phyloP scores from a whole-genome alignment of 2,888 invertebrate genomes.

The Pristionchus arcanus region DNA sequence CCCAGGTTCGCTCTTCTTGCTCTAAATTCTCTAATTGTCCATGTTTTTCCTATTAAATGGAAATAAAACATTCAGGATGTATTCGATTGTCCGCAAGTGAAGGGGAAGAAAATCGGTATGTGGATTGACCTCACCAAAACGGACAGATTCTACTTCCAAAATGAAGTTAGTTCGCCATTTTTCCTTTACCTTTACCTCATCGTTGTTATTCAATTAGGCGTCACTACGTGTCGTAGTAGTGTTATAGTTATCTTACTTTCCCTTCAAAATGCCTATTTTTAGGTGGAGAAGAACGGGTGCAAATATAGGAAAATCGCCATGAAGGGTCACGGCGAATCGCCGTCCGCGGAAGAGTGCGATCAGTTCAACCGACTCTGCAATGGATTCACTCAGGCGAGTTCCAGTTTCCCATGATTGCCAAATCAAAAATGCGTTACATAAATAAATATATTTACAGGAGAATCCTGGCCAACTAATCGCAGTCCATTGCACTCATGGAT shows the following conservation, averaged over 20 bases:
- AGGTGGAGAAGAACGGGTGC: slow-evolving; percentile 79
- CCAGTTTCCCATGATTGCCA: neutral
- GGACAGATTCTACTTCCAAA: slow-evolving; percentile 89
- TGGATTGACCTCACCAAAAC: slow-evolving; percentile 99
- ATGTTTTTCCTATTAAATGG: neutral
- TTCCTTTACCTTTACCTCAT: neutral
- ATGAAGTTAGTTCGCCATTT: neutral
- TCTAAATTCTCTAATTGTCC: neutral
- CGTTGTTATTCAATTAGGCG: neutral
- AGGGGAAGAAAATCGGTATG: slow-evolving; percentile 87
- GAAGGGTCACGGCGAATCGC: slow-evolving; percentile 90
- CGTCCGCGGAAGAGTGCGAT: slow-evolving; percentile 89
- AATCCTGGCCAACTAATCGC: slow-evolving; percentile 80
- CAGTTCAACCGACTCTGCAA: slow-evolving; percentile 91
- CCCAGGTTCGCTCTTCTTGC: slow-evolving; percentile 79
- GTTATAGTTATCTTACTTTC: no score
- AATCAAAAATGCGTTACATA: neutral
- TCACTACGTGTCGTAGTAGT: no score
- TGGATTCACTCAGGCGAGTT: slow-evolving; percentile 82
- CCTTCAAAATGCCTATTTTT: slow-evolving; percentile 35
- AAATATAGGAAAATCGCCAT: slow-evolving; percentile 86
- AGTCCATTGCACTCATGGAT: slow-evolving; percentile 97
- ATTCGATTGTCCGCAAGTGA: slow-evolving; percentile 13
- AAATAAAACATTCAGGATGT: neutral
- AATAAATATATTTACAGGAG: slow-evolving; percentile 57